These are phyloP conservation scores for Lasioglossum baleicum DNA, from an alignment of 1,140 invertebrate genomes.

Conservation along the genomic window DNA sequence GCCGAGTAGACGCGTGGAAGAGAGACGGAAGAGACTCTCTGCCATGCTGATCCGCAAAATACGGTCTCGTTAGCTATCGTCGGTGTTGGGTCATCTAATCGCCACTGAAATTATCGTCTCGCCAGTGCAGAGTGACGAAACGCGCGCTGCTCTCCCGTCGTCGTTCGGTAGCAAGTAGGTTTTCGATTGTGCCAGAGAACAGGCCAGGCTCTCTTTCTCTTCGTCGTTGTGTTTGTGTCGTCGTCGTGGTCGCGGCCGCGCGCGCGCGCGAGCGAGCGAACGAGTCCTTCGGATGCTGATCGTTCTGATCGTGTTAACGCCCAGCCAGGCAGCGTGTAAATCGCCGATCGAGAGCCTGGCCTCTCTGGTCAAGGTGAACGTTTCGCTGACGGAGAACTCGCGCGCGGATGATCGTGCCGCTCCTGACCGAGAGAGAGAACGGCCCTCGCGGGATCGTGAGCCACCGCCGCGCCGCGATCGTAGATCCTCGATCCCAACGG, in stretches of 20 bases:
- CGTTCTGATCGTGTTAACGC: slow-evolving; percentile 20
- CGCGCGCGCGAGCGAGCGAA: too few species aligned
- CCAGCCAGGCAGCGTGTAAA: background rate
- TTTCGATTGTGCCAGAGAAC: too few species aligned
- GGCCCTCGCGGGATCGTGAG: slow-evolving; percentile 30
- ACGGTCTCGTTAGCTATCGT: slow-evolving; percentile 45
- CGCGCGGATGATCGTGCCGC: slow-evolving; percentile 46
- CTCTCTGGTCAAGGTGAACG: slow-evolving; percentile 59
- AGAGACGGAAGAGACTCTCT: background rate
- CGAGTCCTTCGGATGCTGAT: slow-evolving; percentile 4
- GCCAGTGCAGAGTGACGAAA: slow-evolving; percentile 54
- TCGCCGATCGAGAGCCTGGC: slow-evolving; percentile 20
- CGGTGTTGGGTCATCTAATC: slow-evolving; percentile 59
- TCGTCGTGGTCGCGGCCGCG: background rate
- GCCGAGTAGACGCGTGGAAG: background rate
- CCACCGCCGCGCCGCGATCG: background rate
- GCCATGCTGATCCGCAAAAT: slow-evolving; percentile 40
- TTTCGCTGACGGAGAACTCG: slow-evolving; percentile 32
- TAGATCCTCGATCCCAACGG: background rate
- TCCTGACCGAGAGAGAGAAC: slow-evolving; percentile 59
- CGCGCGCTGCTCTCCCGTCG: background rate
- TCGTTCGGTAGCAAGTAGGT: background rate
- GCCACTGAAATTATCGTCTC: slow-evolving; percentile 50
- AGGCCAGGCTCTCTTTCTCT: background rate
- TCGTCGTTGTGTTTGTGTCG: too few species aligned